A percentile compares a stretch with the other conserved stretches of the same genome.
Evolutionary conservation across 2,888 invertebrate species (phyloP).

Genomic region (Epicampocera succincta): DNA sequence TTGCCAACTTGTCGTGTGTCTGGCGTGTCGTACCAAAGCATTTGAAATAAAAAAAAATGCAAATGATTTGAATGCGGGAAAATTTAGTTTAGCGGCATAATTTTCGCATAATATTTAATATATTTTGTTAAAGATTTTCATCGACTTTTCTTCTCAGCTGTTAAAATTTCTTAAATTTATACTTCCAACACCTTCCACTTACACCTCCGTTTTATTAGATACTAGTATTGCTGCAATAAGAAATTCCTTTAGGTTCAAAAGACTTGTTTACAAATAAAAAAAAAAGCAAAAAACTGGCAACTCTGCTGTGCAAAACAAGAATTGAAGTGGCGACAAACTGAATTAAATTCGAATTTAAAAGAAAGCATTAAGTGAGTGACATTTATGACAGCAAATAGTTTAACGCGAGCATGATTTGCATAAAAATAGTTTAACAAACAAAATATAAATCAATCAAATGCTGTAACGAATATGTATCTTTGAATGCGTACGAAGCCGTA

Average conservation of each 20-base stretch:
- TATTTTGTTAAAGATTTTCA: too few relatives aligned
- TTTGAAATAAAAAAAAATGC: too few relatives aligned
- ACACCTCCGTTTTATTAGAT: too few relatives aligned
- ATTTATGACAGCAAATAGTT: conserved; percentile 20
- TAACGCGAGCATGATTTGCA: conserved; percentile 16
- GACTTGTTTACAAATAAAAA: too few relatives aligned
- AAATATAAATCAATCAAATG: not conserved
- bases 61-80: not conserved
- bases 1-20: not conserved
- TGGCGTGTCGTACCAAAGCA: too few relatives aligned
- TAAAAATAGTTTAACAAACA: not conserved
- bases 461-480: not conserved
- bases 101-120: too few relatives aligned
- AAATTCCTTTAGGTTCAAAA: too few relatives aligned
- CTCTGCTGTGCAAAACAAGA: not conserved
- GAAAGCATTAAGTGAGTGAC: conserved; percentile 29
- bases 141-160: too few relatives aligned
- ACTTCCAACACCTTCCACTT: too few relatives aligned
- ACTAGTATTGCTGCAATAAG: too few relatives aligned
- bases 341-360: conserved; percentile 28
- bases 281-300: conserved; percentile 1
- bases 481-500: not conserved
- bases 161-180: too few relatives aligned
- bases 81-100: too few relatives aligned
- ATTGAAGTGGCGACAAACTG: conserved; percentile 30